Conservation (phyloP, 1,140 invertebrate species). For the Sarcophaga peregrina region DNA sequence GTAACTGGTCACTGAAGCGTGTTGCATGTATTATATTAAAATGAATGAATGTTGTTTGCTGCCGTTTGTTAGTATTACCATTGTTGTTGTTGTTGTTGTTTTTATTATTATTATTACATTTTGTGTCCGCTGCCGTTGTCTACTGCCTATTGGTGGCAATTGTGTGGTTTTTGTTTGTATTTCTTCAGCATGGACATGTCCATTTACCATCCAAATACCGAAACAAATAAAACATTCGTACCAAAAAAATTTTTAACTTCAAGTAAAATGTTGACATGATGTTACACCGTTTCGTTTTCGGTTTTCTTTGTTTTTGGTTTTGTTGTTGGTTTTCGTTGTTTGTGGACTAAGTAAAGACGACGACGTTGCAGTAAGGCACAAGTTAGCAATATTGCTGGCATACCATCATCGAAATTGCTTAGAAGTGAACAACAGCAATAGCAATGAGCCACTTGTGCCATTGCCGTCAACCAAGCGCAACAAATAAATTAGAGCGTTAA, state of each 20-base stretch:
- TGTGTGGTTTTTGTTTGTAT: constrained; percentile 29
- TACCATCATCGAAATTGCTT: constrained; percentile 12
- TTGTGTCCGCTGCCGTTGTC: constrained; percentile 38
- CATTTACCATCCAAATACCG: constrained; percentile 24
- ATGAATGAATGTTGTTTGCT: constrained; percentile 27
- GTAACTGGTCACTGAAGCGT: constrained; percentile 28
- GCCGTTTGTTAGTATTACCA: neutral
- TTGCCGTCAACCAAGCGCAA: constrained; percentile 44
- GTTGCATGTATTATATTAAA: neutral
- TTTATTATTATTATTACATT: neutral
- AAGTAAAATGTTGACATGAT: constrained; percentile 32
- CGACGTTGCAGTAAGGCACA: neutral
- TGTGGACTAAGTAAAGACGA: neutral
- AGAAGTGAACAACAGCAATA: neutral
- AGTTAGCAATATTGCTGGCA: too few species aligned
- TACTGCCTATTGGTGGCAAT: constrained; percentile 37
- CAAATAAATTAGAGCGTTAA: constrained; percentile 47
- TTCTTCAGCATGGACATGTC: constrained; percentile 36
- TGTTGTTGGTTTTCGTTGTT: neutral
- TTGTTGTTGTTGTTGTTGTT: neutral
- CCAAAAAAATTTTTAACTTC: neutral
- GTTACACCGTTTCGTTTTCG: constrained; percentile 32
- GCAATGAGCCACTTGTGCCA: constrained; percentile 40
- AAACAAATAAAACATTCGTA: neutral
- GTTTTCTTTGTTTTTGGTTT: too few species aligned